phyloP scores from a whole-genome alignment of 1,140 invertebrate genomes.

The Andricus grossulariae region DNA sequence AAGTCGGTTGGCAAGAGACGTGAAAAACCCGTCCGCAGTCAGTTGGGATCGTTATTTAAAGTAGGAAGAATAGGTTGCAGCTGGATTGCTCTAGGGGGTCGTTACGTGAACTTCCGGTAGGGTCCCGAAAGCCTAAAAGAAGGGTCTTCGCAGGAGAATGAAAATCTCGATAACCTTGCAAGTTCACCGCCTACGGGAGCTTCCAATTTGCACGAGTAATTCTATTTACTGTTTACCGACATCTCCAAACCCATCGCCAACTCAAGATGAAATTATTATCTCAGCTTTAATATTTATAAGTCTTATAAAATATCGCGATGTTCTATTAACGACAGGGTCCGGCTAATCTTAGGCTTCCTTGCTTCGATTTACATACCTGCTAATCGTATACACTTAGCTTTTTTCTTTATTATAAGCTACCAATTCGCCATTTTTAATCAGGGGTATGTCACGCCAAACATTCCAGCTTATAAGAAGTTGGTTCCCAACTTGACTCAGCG shows the following conservation, averaged over 20 bases:
- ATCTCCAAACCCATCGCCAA: neutral
- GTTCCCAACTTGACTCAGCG: too few relatives aligned
- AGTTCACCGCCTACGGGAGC: conserved; percentile 28
- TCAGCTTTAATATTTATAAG: neutral
- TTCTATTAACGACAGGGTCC: neutral
- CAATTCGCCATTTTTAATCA: neutral
- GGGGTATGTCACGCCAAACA: too few relatives aligned
- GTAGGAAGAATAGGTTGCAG: conserved; percentile 21
- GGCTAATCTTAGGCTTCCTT: neutral
- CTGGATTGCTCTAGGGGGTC: conserved; percentile 29
- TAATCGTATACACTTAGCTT: neutral
- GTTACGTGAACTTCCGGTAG: conserved; percentile 27
- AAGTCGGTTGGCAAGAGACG: neutral
- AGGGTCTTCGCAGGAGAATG: conserved; percentile 20
- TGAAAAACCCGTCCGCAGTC: neutral
- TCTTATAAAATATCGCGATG: neutral
- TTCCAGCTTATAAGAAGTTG: too few relatives aligned
- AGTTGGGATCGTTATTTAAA: conserved; percentile 8
- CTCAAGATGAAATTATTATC: neutral
- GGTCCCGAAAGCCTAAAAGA: conserved; percentile 3
- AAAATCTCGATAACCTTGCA: conserved; percentile 25
- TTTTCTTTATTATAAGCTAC: neutral
- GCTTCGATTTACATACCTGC: neutral
- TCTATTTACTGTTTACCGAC: neutral
- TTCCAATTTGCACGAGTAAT: conserved; percentile 12